Base-by-base conservation (phyloP, 2,113 vertebrate genomes). In the Peromyscus californicus region DNA sequence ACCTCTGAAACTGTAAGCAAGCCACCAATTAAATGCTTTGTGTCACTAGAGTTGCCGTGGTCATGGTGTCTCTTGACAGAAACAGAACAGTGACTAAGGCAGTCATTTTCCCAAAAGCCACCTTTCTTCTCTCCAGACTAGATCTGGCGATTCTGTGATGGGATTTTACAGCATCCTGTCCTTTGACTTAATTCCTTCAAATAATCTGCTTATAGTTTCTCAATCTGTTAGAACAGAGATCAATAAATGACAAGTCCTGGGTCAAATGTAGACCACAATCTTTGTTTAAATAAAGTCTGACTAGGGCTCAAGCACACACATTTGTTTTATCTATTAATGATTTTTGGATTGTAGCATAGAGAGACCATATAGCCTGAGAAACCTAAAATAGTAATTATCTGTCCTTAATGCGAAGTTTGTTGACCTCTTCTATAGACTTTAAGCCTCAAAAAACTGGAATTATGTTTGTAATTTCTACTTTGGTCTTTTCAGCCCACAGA, bases 231-330 rank as follows among this genome's bases (percentile, higher is more conserved):
- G 48, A 86, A 69, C 42, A 91, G 36, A 67, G 24, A 16, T 83
- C 85, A 93, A 74, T 89, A 93, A 84, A 72, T n/a, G 48, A 80
- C 5, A 15, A 31, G 2, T 29, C 36, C 61, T 45, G 39, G 42
- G n/a, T 88, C 48, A 88, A 94, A 89, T 54, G 69, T 61, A 94
- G 86, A 17, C 21, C 15, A 7, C 3, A 36, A 48, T 21, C 36
- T 79, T 70, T 90, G 93, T 93, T 89, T 70, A 96, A 90, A 93
- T 51, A 75, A 84, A 82, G 54, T 95, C 96, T 93, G 91, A 96
- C 36, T 57, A 42, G 63, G 96, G 86, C 2, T 45, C 29, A 82
- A 36, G 36, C 54, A 95, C 6, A 88, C 9, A 83, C 29, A 33
- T 63, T 83, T n/a, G 70, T 78, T 36, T 79, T 86, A 51, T 67